These are phyloP conservation scores for Botia almorhae DNA, from an alignment of 2,797 vertebrate genomes.

Conservation along the genomic window DNA sequence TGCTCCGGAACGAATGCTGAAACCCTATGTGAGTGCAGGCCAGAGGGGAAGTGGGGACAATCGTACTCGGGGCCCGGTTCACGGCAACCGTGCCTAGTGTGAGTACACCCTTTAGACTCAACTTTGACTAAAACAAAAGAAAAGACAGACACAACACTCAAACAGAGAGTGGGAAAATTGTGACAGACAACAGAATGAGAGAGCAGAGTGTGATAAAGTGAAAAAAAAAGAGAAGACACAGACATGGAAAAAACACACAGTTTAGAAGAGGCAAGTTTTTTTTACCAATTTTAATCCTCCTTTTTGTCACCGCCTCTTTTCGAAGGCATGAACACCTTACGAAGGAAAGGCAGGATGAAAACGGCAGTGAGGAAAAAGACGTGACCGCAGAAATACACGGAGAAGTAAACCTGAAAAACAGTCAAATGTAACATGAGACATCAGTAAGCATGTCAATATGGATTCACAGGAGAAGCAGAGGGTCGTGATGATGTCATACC, in stretches of 20 bases:
- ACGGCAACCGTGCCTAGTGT: too few species aligned
- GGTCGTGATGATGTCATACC: background rate
- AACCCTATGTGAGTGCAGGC: too few species aligned
- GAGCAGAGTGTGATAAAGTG: background rate
- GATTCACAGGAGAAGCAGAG: background rate
- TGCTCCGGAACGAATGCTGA: too few species aligned
- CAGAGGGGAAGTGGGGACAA: too few species aligned
- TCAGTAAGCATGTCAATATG: background rate
- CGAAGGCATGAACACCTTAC: constrained; percentile 86
- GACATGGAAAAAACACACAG: background rate
- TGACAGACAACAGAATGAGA: background rate
- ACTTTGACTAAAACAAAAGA: background rate
- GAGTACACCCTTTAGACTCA: too few species aligned
- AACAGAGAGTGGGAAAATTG: background rate
- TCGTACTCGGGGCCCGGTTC: too few species aligned
- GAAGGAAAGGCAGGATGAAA: constrained; percentile 85
- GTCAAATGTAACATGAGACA: background rate
- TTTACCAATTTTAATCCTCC: constrained; percentile 66
- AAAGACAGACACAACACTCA: background rate
- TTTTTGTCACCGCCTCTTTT: constrained; percentile 76
- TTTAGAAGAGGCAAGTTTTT: constrained; percentile 57
- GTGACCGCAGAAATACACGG: constrained; percentile 91
- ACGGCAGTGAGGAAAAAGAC: constrained; percentile 83
- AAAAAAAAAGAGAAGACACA: constrained; percentile 3
- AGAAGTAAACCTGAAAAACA: constrained; percentile 87